A percentile compares a stretch with the other conserved stretches of the same genome.
phyloP scores from a whole-genome alignment of 2,113 vertebrate genomes.

The Xerus inauris region DNA sequence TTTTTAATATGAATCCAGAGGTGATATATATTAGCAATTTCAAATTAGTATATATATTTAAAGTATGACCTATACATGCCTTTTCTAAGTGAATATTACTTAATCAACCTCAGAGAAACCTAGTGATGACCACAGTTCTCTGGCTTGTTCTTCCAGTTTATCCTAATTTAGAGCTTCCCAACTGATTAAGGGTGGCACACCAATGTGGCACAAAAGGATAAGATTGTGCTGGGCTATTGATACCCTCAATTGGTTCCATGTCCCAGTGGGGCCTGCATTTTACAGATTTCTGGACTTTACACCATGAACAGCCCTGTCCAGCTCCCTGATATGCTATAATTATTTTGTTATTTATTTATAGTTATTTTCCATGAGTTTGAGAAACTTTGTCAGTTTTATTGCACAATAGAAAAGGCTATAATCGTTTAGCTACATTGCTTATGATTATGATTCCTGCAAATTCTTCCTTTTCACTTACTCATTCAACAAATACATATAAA shows the following conservation, averaged over 20 bases:
- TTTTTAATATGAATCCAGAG: not conserved
- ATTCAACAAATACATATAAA: not conserved
- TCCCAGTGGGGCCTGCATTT: not conserved
- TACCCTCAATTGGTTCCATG: not conserved
- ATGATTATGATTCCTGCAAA: not conserved
- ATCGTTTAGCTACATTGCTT: not conserved
- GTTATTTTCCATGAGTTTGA: not conserved
- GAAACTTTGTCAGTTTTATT: not conserved
- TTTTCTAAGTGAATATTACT: constrained; percentile 8
- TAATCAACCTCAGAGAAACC: not conserved
- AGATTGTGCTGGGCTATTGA: not conserved
- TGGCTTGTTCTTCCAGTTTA: not conserved
- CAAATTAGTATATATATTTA: not conserved
- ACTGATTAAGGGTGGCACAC: not conserved
- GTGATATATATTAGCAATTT: not conserved
- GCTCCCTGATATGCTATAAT: not conserved
- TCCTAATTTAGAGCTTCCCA: constrained; percentile 26
- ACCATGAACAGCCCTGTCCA: not conserved
- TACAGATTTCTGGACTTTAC: not conserved
- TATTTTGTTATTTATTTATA: not conserved
- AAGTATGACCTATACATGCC: not conserved
- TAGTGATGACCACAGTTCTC: not conserved
- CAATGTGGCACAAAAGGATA: not conserved
- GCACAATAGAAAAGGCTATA: not conserved
- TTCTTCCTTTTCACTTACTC: constrained; percentile 8